Conservation (phyloP, 2,113 vertebrate genomes). For the Syngnathus floridae region DNA sequence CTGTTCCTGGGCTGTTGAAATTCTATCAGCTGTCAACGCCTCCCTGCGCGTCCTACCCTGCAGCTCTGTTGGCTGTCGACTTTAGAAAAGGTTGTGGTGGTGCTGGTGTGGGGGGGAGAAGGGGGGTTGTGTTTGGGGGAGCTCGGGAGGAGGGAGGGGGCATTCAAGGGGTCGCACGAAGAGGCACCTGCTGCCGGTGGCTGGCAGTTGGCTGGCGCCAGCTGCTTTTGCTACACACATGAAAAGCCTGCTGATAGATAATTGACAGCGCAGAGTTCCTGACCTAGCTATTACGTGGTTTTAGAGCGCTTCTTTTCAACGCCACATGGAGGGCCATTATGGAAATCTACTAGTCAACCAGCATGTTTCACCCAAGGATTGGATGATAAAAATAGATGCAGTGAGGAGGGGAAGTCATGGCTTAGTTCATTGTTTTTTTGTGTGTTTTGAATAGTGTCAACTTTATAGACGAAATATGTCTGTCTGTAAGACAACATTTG, state of each 20-base stretch:
- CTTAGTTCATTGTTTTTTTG: not conserved
- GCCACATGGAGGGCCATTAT: not conserved
- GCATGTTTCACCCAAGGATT: constrained; percentile 3
- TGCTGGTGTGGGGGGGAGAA: not conserved
- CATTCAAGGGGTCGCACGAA: constrained; percentile 36
- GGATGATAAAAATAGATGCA: constrained; percentile 3
- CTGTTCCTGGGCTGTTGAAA: constrained; percentile 61
- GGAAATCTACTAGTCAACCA: constrained; percentile 5
- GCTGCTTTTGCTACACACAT: constrained; percentile 60
- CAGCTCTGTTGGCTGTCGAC: constrained; percentile 38
- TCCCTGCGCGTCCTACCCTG: constrained; percentile 59
- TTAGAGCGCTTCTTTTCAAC: constrained; percentile 9
- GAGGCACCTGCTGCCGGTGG: constrained; percentile 54
- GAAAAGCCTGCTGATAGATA: constrained; percentile 46
- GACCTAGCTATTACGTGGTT: constrained; percentile 33
- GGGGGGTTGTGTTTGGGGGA: constrained; percentile 13
- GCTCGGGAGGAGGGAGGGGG: constrained; percentile 20
- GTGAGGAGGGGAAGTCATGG: not conserved
- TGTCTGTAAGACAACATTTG: not conserved
- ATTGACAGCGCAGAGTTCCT: constrained; percentile 40
- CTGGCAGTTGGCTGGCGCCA: constrained; percentile 56
- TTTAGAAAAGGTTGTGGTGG: constrained; percentile 38
- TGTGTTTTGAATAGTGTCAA: not conserved
- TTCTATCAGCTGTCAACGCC: constrained; percentile 68
- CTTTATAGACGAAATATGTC: not conserved